Evolutionary conservation across 1,140 invertebrate genomes (phyloP), one percentile per base, ranked within the genome.

Genomic region (Anastrepha ludens): DNA sequence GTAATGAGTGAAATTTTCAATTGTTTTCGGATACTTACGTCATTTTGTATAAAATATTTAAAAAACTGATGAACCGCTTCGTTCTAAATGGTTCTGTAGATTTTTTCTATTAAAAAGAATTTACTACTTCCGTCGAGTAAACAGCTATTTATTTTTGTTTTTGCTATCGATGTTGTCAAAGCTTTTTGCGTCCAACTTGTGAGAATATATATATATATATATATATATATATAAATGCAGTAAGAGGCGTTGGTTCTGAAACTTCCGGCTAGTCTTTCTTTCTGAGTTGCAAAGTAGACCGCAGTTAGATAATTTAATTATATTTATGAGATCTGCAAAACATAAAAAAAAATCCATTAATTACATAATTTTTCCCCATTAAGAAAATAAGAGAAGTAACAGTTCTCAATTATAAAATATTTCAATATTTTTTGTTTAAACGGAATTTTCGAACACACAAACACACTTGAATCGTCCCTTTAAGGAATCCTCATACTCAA

Each of bases 31-130:
- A 6, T 81, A 81, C 74, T 81, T 81, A 81, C 74, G 47, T 55
- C 74, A 81, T 81, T 81, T 81, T 81, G 74, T 81, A n/a, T 81
- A 81, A 74, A 74, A 67, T 74, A 44, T 81, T 81, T 81, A 50
- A 50, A 55, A 55, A 29, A 55, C 74, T 81, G 74, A 20, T 81
- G 74, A 55, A 81, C 17, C 3, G 17, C 47, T 81, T 11, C 74
- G 44, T 13, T 29, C 50, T 55, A n/a, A 7, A 55, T 6, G 50
- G 1, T 55, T 81, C 11, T 81, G 15, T 55, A 9, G 74, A 9
- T 50, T 50, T 81, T 41, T 50, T 55, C 47, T 81, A 58, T 55
- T 81, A 20, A 20, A 81, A 55, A 17, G 74, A 81, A 11, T 81
- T 81, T 20, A 29, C 47, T 55, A 81, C 74, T 55, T 15, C 47